Evolutionary conservation across 2,888 invertebrate genomes (phyloP).

Genomic region (Polyommatus iphigenia): DNA sequence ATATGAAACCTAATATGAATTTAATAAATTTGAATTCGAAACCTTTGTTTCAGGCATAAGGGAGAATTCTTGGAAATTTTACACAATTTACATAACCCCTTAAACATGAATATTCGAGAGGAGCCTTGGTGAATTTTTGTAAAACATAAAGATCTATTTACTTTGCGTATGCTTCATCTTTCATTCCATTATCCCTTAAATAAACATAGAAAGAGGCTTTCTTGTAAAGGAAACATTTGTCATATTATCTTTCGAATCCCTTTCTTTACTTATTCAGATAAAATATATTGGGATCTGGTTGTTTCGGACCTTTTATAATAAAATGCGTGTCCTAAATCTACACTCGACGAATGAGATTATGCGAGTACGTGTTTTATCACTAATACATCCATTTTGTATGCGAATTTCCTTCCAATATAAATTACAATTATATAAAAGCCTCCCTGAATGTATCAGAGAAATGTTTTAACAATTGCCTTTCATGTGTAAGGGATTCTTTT

Average conservation of each 20-base stretch:
- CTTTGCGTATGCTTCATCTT: constrained; percentile 26
- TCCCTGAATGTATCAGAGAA: constrained; percentile 4
- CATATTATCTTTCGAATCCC: constrained; percentile 41
- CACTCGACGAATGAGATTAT: constrained; percentile 54
- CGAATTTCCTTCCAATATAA: constrained; percentile 36
- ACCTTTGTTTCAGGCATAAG: not conserved
- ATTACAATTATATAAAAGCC: constrained; percentile 24
- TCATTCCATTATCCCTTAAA: constrained; percentile 29
- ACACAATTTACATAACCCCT: not conserved
- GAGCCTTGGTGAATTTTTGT: constrained; percentile 20
- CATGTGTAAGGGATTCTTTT: not conserved
- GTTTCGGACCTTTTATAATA: constrained; percentile 49
- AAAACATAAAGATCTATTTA: constrained; percentile 11
- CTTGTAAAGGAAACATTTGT: constrained; percentile 30
- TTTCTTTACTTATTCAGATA: constrained; percentile 51
- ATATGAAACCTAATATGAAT: not conserved
- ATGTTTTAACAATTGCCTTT: constrained; percentile 10
- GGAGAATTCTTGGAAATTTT: not conserved
- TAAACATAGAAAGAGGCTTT: constrained; percentile 30
- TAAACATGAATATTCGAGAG: constrained; percentile 24
- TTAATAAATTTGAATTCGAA: not conserved
- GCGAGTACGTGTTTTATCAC: constrained; percentile 63
- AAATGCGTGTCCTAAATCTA: constrained; percentile 54
- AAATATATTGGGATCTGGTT: constrained; percentile 44
- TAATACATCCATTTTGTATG: constrained; percentile 67